Evolutionary conservation across 2,113 vertebrate genomes (phyloP), one percentile per base, ranked within the genome.

Genomic region (Alethe castanea): DNA sequence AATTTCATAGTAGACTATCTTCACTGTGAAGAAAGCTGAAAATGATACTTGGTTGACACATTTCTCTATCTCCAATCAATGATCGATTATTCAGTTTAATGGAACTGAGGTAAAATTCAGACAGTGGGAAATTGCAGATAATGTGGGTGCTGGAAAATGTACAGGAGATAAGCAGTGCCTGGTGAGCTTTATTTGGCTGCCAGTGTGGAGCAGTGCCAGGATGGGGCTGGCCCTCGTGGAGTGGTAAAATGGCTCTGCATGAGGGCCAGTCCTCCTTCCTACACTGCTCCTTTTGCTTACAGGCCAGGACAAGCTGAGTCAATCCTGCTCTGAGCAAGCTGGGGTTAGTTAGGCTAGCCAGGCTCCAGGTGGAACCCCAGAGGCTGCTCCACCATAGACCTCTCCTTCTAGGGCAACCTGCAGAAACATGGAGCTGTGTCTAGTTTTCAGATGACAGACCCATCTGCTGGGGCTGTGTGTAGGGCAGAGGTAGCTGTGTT

Each of bases 311-410:
- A 53, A 42, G 19, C 19, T 4, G 5, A 86, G 23, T 54, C 16
- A 54, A 1, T 35, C n/a, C 35, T 66, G 15, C 12, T 74, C 16
- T 22, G 44, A 62, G 14, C 29, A 54, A 50, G 5, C 25, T 26
- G 47, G 42, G 31, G 8, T 76, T 56, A 19, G 4, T 64, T 28
- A 57, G 8, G 12, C 26, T 2, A 5, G 18, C 29, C 65, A 78
- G 38, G 12, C 19, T 74, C 44, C 5, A 4, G 2, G 0, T 61
- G 38, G 26, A 73, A 7, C 13, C 70, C 12, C 1, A 26, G 16
- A 29, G 18, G 8, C 29, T 88, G 56, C 40, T 71, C 42, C 20
- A 5, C 18, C 0, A 0, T 18, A 25, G 48, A 26, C 31, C 7
- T 62, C 52, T 81, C 25, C 38, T 77, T 35, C n/a, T 42, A 54